phyloP scores from a whole-genome alignment of 2,797 vertebrate genomes.

The Chaunax sp. region DNA sequence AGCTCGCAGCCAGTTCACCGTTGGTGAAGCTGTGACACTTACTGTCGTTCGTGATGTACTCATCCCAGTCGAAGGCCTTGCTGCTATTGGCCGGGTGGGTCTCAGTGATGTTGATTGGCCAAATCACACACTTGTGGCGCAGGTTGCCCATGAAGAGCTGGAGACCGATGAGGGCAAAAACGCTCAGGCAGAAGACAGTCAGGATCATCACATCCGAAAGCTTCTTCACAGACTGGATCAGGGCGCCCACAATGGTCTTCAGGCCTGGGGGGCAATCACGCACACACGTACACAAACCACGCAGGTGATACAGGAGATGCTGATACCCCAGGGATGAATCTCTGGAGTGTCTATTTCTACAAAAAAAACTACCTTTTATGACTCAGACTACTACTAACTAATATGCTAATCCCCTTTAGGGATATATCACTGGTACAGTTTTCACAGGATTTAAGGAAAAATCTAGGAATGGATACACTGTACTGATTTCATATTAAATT shows the following conservation, averaged over 20 bases:
- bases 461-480: not conserved
- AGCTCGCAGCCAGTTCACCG: constrained; percentile 52
- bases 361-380: constrained; percentile 2
- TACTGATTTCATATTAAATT: not conserved
- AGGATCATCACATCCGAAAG: constrained; percentile 99
- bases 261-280: constrained; percentile 84
- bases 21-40: constrained; percentile 68
- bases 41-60: constrained; percentile 97
- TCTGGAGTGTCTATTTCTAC: constrained; percentile 19
- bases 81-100: constrained; percentile 89
- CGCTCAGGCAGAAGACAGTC: constrained; percentile 98
- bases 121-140: constrained; percentile 96
- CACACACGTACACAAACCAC: constrained; percentile 62
- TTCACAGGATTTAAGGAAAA: not conserved
- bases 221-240: constrained; percentile 99
- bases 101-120: constrained; percentile 93
- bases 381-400: not conserved
- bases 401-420: not conserved
- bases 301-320: constrained; percentile 62
- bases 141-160: constrained; percentile 99
- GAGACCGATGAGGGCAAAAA: constrained; percentile 97
- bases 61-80: constrained; percentile 91
- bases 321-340: constrained; percentile 1
- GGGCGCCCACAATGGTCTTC: constrained; percentile 99
- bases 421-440: constrained; percentile 2